Evolutionary conservation across 2,113 vertebrate genomes (phyloP).

Genomic region (Sylvilagus bachmani): DNA sequence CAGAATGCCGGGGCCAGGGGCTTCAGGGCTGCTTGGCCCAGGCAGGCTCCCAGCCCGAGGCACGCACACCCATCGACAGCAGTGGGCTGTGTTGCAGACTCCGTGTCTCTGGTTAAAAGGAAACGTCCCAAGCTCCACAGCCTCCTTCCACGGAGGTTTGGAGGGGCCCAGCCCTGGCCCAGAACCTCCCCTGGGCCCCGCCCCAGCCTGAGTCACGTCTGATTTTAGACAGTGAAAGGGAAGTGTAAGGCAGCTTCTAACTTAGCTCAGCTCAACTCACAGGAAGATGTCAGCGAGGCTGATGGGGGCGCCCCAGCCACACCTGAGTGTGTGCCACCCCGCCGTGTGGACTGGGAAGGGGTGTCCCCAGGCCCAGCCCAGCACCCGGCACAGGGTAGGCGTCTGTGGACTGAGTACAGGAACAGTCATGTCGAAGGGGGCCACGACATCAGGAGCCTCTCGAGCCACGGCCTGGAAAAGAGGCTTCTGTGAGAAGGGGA

Average conservation of each 20-base stretch:
- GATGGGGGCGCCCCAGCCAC: not conserved
- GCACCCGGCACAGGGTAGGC: not conserved
- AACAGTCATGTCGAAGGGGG: too few species aligned
- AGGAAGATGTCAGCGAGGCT: not conserved
- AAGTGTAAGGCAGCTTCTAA: not conserved
- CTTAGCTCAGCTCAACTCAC: slow-evolving; percentile 4
- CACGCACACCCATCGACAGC: too few species aligned
- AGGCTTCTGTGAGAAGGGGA: not conserved
- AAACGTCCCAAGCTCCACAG: too few species aligned
- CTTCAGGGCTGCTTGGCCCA: too few species aligned
- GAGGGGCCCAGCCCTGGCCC: not conserved
- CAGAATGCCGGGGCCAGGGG: not conserved
- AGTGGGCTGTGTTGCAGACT: too few species aligned
- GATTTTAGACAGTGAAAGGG: not conserved
- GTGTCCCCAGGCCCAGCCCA: not conserved
- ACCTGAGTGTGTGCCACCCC: too few species aligned
- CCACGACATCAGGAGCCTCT: too few species aligned
- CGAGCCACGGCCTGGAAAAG: not conserved
- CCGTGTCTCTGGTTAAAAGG: too few species aligned
- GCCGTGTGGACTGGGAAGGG: too few species aligned
- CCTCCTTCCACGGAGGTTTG: not conserved
- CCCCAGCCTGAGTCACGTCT: not conserved
- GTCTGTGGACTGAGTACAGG: too few species aligned
- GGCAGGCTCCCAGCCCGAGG: too few species aligned
- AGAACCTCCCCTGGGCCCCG: not conserved